Base-by-base conservation (phyloP, 2,888 invertebrate species). In the Villa cingulata region DNA sequence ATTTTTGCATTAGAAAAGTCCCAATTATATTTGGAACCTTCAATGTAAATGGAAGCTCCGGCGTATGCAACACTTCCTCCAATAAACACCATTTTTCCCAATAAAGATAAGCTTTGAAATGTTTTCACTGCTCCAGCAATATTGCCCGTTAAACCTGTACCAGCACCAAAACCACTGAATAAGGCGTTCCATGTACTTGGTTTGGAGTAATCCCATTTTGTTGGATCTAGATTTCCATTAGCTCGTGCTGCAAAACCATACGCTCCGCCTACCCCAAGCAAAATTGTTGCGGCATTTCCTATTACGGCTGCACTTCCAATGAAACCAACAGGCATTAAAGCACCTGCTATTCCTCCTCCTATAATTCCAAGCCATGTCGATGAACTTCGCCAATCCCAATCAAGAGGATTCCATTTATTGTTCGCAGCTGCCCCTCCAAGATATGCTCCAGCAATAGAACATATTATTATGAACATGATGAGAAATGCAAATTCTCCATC, bases 101-200 rank as follows among this genome's bases (percentile, higher is more conserved):
- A 15, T 4, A 37, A 7, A 4, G 17, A 2, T 3, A 49, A 37
- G 14, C 20, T 2, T 16, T 45, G 38, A n/a, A 48, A 50, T 20
- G 38, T 20, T 20, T 34, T n/a, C 12, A 2, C 7, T 2, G 29
- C 37, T 15, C 36, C 27, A 2, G 12, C n/a, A 10, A 45, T 17
- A 15, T 29, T 19, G 1, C 14, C 5, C 12, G 34, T 15, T 6
- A 36, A 23, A 9, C 37, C 38, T 5, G 38, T 15, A 17, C 51
- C 51, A 38, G 37, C 27, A 20, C 45, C 40, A 39, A 48, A 48
- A 4, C 51, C 51, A 17, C 38, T 37, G 7, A 51, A 42, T 3
- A 48, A 4, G 3, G 45, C 48, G 12, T 16, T 34, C n/a, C 4
- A 48, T 9, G 51, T 51, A 2, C 16, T 18, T 17, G 51, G 45